A percentile compares a stretch with the other conserved stretches of the same genome.
Conservation (phyloP, 2,888 invertebrate species). For the Zeuzera pyrina region DNA sequence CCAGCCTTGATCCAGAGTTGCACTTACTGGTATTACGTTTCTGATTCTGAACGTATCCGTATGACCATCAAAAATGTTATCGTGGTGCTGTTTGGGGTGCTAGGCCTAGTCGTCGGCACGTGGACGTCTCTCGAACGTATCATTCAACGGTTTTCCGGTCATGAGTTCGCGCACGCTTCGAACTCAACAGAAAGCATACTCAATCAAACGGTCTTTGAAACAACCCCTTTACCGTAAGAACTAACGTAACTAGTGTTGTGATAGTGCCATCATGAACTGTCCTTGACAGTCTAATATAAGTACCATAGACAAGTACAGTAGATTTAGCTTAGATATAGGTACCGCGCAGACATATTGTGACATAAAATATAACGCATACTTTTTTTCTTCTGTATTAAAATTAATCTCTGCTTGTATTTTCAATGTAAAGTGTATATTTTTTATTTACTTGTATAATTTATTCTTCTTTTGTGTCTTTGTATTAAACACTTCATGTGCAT, state of each 20-base stretch:
- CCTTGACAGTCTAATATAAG: no score
- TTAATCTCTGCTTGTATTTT: no score
- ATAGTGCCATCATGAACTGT: no score
- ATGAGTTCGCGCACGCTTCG: conserved; percentile 5
- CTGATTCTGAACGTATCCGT: conserved; percentile 66
- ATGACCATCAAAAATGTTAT: conserved; percentile 75
- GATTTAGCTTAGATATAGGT: no score
- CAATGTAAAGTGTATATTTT: no score
- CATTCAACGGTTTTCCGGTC: conserved; percentile 65
- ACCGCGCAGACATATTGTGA: no score
- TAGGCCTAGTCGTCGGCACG: conserved; percentile 80
- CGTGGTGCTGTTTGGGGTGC: conserved; percentile 76
- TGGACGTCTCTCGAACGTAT: conserved; percentile 79
- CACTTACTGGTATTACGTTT: conserved; percentile 82
- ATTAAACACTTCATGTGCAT: no score
- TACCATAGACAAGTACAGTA: no score
- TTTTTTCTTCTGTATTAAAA: no score
- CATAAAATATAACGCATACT: no score
- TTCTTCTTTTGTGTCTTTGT: no score
- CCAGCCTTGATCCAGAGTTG: conserved; percentile 91
- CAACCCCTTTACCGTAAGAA: conserved; percentile 15
- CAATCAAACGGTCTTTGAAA: conserved; percentile 18
- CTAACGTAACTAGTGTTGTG: conserved; percentile 11
- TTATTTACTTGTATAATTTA: no score
- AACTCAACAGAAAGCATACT: conserved; percentile 13